Base-by-base conservation (phyloP, 2,113 vertebrate species). In the Notarius quadriscutis region DNA sequence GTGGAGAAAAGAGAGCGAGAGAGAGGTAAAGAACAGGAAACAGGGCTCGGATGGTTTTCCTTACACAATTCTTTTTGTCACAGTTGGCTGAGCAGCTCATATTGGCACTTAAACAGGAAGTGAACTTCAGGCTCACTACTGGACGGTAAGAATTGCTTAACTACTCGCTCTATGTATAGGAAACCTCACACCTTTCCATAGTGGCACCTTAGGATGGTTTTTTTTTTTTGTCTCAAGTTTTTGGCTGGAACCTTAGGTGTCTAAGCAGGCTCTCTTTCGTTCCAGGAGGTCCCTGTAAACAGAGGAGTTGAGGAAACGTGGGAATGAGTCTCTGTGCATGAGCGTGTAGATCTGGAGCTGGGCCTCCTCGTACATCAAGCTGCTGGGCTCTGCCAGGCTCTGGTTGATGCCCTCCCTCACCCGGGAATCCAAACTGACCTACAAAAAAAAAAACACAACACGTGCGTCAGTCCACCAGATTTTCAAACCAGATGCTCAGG, bases 261-360 rank as follows among this genome's bases (percentile, higher is more conserved):
- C 97, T 63, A 97, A 96, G 94, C 96, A 96, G 88, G 95, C 94
- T 91, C 96, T 94, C 92, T 95, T 92, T 91, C 87, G 96, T 91
- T 97, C 97, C 93, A 98, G 95, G 92, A 99, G 96, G 91, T 97
- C 95, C 86, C 96, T 97, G 96, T 99, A 99, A 93, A 98, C 91
- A 74, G 96, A 95, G 89, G 98, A 99, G 96, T 97, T 97, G 94
- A 99, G 97, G 94, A 99, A 99, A 91, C 98, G 97, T 25, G 98
- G 98, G 89, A 96, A 99, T 90, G 98, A 99, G 96, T 99, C 98
- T 89, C 98, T 97, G 94, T 99, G 98, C 98, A 99, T 99, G 88
- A 99, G 96, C 4, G 97, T 99, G 96, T 99, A 99, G 92, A 99
- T 99, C 96, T 99, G 98, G 85, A 99, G 96, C 95, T 99, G 98